phyloP scores from a whole-genome alignment of 1,140 invertebrate species.

The Heliconius hermathena region DNA sequence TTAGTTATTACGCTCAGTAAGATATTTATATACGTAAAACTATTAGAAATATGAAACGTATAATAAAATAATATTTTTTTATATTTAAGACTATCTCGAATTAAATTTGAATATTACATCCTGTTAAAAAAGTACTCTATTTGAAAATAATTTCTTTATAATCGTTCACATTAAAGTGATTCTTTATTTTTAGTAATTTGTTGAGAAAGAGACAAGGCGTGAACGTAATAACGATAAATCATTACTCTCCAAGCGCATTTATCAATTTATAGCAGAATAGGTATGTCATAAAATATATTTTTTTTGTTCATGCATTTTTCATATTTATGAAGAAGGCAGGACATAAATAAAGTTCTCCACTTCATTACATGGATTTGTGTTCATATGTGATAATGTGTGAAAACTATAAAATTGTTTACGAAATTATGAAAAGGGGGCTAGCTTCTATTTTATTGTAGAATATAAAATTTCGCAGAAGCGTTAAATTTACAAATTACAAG shows the following conservation, averaged over 20 bases:
- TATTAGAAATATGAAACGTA: not conserved
- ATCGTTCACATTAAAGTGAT: not conserved
- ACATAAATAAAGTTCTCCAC: too few species aligned
- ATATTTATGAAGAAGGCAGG: too few species aligned
- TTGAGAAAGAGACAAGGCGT: constrained; percentile 25
- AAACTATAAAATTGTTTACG: too few species aligned
- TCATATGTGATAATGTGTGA: too few species aligned
- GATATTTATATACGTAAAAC: not conserved
- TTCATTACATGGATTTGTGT: too few species aligned
- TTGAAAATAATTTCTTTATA: not conserved
- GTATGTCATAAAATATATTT: not conserved
- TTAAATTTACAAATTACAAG: too few species aligned
- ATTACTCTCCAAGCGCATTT: not conserved
- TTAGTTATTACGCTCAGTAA: accelerated
- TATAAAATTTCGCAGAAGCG: too few species aligned
- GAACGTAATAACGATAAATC: constrained; percentile 27
- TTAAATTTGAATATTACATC: not conserved
- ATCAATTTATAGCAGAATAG: not conserved
- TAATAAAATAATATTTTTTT: not conserved
- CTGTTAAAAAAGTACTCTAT: not conserved
- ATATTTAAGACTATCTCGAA: too few species aligned
- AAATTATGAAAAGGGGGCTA: too few species aligned
- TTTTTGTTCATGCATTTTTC: not conserved
- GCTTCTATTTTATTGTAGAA: too few species aligned
- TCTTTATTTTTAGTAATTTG: constrained; percentile 23